A percentile compares a stretch with the other conserved stretches of the same genome.
These are phyloP conservation scores for Portevinia maculata DNA, from an alignment of 2,888 invertebrate species.

Conservation along the genomic window DNA sequence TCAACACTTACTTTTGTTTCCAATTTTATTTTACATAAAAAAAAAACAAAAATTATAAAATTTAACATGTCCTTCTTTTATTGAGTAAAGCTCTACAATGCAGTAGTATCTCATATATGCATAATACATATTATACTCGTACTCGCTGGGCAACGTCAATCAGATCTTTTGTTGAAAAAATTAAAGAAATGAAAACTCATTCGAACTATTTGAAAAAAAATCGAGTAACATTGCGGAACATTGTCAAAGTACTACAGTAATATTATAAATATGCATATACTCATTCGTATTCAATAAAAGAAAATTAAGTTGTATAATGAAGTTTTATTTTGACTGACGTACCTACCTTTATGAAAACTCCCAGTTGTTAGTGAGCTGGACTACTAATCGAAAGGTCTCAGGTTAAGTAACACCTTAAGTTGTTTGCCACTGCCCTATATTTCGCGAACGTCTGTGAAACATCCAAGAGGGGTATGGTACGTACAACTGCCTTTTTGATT, in stretches of 20 bases:
- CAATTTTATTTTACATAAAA: slow-evolving; percentile 33
- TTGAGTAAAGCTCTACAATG: slow-evolving; percentile 18
- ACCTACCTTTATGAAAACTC: too few species aligned
- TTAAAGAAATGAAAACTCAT: slow-evolving; percentile 8
- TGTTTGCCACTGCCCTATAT: too few species aligned
- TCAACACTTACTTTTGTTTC: slow-evolving; percentile 33
- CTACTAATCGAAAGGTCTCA: too few species aligned
- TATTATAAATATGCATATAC: slow-evolving; percentile 24
- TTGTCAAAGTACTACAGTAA: slow-evolving; percentile 23
- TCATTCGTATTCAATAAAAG: slow-evolving; percentile 38
- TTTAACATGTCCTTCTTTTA: slow-evolving; percentile 38
- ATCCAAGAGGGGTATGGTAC: too few species aligned
- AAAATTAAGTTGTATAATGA: slow-evolving; percentile 9
- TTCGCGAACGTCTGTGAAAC: too few species aligned
- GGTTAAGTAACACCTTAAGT: too few species aligned
- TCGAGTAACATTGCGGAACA: not conserved
- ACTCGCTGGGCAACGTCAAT: not conserved
- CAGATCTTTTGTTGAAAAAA: not conserved
- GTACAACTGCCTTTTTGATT: too few species aligned
- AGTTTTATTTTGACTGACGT: not conserved
- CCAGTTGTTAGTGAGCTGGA: too few species aligned
- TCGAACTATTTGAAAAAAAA: too few species aligned
- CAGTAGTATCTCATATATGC: slow-evolving; percentile 32
- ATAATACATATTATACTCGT: not conserved
- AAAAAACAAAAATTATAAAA: slow-evolving; percentile 28